Conservation (phyloP, 2,797 vertebrate genomes). For the Hydrolagus colliei region DNA sequence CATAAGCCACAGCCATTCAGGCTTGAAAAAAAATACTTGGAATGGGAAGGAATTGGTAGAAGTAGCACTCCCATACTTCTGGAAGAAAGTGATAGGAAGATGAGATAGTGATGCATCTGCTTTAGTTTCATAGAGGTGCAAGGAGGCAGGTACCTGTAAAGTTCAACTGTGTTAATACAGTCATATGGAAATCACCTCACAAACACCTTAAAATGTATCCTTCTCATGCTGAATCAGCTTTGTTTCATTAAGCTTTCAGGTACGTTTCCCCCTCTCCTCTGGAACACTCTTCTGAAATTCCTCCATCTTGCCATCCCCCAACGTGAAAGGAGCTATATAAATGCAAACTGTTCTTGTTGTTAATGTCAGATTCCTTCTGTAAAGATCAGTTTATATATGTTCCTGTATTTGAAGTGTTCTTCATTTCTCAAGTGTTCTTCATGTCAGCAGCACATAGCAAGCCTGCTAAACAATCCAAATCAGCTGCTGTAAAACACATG, state of each 20-base stretch:
- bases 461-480: neutral
- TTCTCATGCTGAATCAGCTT: too few species aligned
- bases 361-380: too few species aligned
- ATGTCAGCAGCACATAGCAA: neutral
- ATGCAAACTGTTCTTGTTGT: too few species aligned
- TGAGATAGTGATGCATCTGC: neutral
- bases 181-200: neutral
- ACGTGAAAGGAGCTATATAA: too few species aligned
- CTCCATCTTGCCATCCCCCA: too few species aligned
- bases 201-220: too few species aligned
- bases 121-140: neutral
- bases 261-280: too few species aligned
- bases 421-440: neutral
- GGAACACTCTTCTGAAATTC: too few species aligned
- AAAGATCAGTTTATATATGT: too few species aligned
- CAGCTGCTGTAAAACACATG: neutral
- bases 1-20: neutral
- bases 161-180: neutral
- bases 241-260: too few species aligned
- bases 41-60: neutral
- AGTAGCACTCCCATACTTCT: neutral
- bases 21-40: neutral
- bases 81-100: neutral
- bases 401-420: neutral
- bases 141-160: neutral